A percentile compares a stretch with the other conserved stretches of the same genome.
These are phyloP conservation scores for Microctonus aethiopoides DNA, from an alignment of 2,888 invertebrate genomes.

Conservation along the genomic window DNA sequence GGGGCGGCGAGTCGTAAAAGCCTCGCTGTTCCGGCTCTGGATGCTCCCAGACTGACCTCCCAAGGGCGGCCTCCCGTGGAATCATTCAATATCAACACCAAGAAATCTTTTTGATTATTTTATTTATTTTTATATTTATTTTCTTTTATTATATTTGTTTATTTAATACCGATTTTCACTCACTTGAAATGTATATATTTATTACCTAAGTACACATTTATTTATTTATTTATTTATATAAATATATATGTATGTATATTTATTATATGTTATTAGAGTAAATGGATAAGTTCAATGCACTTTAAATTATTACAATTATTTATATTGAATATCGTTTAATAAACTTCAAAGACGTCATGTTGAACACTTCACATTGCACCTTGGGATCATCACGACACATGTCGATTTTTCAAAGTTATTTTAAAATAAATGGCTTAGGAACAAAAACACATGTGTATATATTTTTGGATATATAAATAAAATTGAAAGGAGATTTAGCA, in stretches of 20 bases:
- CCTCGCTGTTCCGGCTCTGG: conserved; percentile 58
- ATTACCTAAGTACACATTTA: neutral
- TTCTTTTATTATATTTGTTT: neutral
- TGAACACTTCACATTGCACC: conserved; percentile 17
- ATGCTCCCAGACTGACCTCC: conserved; percentile 59
- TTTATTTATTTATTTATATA: neutral
- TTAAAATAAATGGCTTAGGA: neutral
- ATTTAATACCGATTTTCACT: neutral
- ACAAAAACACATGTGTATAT: neutral
- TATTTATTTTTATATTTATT: conserved; percentile 15
- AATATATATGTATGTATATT: neutral
- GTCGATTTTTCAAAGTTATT: neutral
- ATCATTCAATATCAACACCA: conserved; percentile 59
- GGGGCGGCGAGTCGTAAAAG: conserved; percentile 64
- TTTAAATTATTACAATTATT: neutral
- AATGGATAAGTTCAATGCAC: conserved; percentile 8
- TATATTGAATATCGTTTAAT: neutral
- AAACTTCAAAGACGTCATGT: conserved; percentile 8
- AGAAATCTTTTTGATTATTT: conserved; percentile 8
- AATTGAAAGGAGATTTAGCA: neutral
- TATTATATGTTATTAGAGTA: neutral
- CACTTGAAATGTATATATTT: neutral
- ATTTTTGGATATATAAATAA: neutral
- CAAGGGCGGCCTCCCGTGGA: conserved; percentile 60
- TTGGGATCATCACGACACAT: conserved; percentile 10